These are phyloP conservation scores for Lycia hirtaria DNA, from an alignment of 2,888 invertebrate genomes.

Conservation along the genomic window DNA sequence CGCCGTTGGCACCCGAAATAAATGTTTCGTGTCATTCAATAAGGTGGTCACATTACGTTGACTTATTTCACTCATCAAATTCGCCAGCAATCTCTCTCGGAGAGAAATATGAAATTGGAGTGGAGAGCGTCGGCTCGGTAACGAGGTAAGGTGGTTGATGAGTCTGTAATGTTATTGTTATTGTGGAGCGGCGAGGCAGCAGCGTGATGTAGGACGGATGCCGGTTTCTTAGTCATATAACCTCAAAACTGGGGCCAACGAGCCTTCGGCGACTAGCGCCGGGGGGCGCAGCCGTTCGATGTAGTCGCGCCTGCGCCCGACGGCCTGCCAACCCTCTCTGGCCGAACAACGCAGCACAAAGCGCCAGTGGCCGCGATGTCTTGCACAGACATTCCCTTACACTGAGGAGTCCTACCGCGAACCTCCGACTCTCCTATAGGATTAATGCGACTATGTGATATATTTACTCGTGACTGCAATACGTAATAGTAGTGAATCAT, in stretches of 20 bases:
- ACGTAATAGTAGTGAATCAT: constrained; percentile 73
- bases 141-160: constrained; percentile 51
- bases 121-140: constrained; percentile 38
- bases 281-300: constrained; percentile 80
- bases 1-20: constrained; percentile 50
- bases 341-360: constrained; percentile 72
- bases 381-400: constrained; percentile 60
- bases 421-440: constrained; percentile 9
- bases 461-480: constrained; percentile 56
- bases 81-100: constrained; percentile 12
- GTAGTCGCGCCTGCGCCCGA: constrained; percentile 76
- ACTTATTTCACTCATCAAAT: constrained; percentile 27
- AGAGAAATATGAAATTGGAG: constrained; percentile 26
- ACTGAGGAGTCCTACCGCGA: constrained; percentile 57
- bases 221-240: constrained; percentile 79
- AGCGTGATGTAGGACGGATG: constrained; percentile 60
- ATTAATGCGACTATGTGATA: constrained; percentile 72
- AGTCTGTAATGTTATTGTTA: constrained; percentile 72
- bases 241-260: constrained; percentile 73
- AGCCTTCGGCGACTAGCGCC: constrained; percentile 51
- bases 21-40: constrained; percentile 52
- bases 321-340: constrained; percentile 40
- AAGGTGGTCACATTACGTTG: constrained; percentile 24
- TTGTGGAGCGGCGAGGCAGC: constrained; percentile 52
- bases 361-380: constrained; percentile 67